Evolutionary conservation across 2,797 vertebrate genomes (phyloP).

Genomic region (Sardinella longiceps): DNA sequence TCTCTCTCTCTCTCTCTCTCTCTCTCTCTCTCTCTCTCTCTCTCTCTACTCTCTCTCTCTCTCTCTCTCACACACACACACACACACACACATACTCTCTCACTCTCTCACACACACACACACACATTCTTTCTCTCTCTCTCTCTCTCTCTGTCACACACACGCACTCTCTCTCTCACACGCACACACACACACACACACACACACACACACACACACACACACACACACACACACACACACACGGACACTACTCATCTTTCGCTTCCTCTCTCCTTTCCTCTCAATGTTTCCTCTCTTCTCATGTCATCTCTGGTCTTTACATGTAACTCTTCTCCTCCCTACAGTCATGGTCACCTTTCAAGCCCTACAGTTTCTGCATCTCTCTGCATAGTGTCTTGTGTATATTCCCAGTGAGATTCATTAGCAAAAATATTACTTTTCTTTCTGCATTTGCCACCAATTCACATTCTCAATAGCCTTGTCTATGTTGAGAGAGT

Average conservation of each 20-base stretch:
- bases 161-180: neutral
- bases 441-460: neutral
- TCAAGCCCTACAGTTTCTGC: neutral
- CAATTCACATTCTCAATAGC: neutral
- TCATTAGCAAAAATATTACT: neutral
- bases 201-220: neutral
- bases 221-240: too few species aligned
- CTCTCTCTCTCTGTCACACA: neutral
- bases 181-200: neutral
- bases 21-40: too few species aligned
- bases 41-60: too few species aligned
- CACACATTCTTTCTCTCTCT: neutral
- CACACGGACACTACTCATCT: too few species aligned
- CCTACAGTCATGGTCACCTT: neutral
- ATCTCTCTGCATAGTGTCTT: neutral
- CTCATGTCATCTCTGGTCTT: neutral
- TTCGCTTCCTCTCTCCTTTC: neutral
- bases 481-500: neutral
- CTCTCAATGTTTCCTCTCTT: neutral
- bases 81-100: neutral
- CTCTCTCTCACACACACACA: neutral
- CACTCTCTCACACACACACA: neutral
- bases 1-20: neutral
- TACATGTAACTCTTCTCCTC: neutral
- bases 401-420: neutral